Base-by-base conservation (phyloP, 1,140 invertebrate genomes). In the Lysiphlebus fabarum region DNA sequence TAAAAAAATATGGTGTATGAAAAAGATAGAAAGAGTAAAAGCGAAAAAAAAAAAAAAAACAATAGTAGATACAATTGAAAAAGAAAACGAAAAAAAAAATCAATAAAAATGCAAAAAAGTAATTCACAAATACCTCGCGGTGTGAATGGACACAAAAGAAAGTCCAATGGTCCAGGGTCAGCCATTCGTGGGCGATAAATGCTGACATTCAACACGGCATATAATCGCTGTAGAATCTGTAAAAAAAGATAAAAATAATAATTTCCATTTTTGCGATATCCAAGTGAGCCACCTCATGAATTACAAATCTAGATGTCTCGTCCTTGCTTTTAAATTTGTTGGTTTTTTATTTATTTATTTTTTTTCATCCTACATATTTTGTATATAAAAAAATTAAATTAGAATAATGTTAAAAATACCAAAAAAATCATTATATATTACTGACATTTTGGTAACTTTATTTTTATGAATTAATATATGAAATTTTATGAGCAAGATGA, bases 161-260 rank as follows among this genome's bases (percentile, higher is more conserved):
- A 11, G 7, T 8, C 38, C 38, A 40, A 11, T 40, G 38, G 33
- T 17, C 17, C 47, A n/a, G 34, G 7, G 49, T 45, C 43, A 44
- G 58, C 41, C 65, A 41, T 37, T 12, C 55, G 58, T 56, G 62
- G 57, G 9, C 61, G 62, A 69, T 68, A 67, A 62, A 66, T 48
- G 58, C 26, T 37, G 61, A 41, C 64, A 42, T 34, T 38, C 50
- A 51, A 34, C 41, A 51, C 34, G 33, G 34, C 51, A 26, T 40
- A 11, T 6, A 7, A 40, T 8, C 5, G 38, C 38, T 40, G 10
- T 7, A 40, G 38, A 40, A 8, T 40, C 38, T 40, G 7, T 40
- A 11, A 11, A 40, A 8, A 8, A 40, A 40, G 10, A 40, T 8
- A 40, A 40, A 11, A 40, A 40, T 40, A 11, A 11, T 7, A 2